phyloP scores from a whole-genome alignment of 2,888 invertebrate genomes.

The Myopa tessellatipennis region DNA sequence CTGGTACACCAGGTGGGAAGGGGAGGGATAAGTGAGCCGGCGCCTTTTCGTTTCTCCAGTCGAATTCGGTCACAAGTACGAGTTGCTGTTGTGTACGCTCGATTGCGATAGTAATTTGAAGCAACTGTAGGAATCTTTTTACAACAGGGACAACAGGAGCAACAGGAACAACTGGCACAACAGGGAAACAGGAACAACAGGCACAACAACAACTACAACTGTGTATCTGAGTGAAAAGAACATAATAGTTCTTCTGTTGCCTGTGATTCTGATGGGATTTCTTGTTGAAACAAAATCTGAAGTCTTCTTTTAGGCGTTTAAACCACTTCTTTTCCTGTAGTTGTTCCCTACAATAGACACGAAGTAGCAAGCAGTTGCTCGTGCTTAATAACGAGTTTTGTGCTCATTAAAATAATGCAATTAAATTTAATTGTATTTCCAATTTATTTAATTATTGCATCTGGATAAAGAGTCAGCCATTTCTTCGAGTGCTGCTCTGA shows the following conservation, averaged over 20 bases:
- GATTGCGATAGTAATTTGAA: slow-evolving; percentile 38
- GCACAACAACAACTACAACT: slow-evolving; percentile 10
- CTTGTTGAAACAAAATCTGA: slow-evolving; percentile 20
- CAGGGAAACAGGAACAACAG: neutral
- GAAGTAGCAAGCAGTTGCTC: slow-evolving; percentile 18
- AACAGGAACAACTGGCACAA: neutral
- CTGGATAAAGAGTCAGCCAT: slow-evolving; percentile 11
- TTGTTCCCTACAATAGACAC: neutral
- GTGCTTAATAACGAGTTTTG: slow-evolving; percentile 38
- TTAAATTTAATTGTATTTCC: slow-evolving; percentile 62
- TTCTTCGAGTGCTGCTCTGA: slow-evolving; percentile 12
- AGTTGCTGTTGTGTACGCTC: slow-evolving; percentile 11
- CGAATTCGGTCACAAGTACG: neutral
- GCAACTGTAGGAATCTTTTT: slow-evolving; percentile 26
- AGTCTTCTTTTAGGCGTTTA: slow-evolving; percentile 22
- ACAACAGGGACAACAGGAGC: neutral
- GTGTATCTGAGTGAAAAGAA: neutral
- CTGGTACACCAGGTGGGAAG: neutral
- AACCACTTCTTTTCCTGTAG: neutral
- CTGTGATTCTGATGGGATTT: slow-evolving; percentile 13
- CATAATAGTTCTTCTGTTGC: neutral
- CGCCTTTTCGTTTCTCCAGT: neutral
- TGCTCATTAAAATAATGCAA: slow-evolving; percentile 41
- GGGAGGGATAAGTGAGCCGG: neutral
- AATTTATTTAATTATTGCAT: slow-evolving; percentile 60